Base-by-base conservation (phyloP, 2,888 invertebrate genomes). In the Hyles lineata region DNA sequence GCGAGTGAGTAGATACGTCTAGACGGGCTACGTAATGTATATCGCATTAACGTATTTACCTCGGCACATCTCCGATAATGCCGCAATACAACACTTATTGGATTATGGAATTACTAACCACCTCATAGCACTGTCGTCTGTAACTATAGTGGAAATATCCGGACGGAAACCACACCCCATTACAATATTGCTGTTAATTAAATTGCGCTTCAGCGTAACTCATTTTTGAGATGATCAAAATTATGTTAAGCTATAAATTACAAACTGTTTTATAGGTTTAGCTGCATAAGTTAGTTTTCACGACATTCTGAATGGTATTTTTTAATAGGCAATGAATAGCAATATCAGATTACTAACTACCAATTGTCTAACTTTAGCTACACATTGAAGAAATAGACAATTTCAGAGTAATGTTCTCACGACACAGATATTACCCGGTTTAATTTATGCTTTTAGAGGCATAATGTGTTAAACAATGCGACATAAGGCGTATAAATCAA, bases 1-100 rank as follows among this genome's bases (percentile, higher is more conserved):
- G 75, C 71, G 72, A 78, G 72, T 74, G 76, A 74, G 76, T n/a
- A 55, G 55, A 43, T 76, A 76, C 76, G 77, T 69, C 76, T 60
- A 25, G 60, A 60, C 60, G 25, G 23, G 60, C 25, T 25, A 63
- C 21, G 63, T 63, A 63, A 43, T 63, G n/a, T 63, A 63, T 43
- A 63, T 63, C 43, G 43, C 35, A 63, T 63, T 43, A 63, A 63
- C 63, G 43, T 63, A 63, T 63, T 23, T 63, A 63, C 63, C 35
- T 63, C 63, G 43, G 55, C 60, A 60, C 60, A 21, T 35, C 35
- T 15, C 43, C 21, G 35, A 63, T 63, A 63, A 43, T 43, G 63
- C 63, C 63, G 63, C 35, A 35, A 63, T 43, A 63, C 21, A 43
- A 63, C 35, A 63, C 63, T 63, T 63, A 63, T 63, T 63, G 63